phyloP scores from a whole-genome alignment of 2,113 vertebrate genomes.

The Dicaeum eximium region DNA sequence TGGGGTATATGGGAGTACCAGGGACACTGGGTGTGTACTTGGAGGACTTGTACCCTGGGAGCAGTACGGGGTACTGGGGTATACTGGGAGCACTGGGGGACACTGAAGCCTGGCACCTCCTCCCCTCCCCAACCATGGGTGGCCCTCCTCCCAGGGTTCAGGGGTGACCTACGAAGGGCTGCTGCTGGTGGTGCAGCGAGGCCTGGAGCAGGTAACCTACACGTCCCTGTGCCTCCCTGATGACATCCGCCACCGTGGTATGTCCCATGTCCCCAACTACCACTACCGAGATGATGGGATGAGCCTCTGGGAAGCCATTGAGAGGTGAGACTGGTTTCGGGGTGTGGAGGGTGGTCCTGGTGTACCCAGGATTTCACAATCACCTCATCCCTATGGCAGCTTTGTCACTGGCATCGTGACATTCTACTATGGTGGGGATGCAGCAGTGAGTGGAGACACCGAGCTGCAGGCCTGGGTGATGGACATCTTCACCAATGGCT shows the following conservation, averaged over 20 bases:
- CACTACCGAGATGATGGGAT: background rate
- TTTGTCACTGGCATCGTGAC: background rate
- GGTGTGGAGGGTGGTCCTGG: background rate
- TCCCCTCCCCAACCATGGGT: background rate
- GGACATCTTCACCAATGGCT: slow-evolving; percentile 1
- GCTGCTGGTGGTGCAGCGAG: background rate
- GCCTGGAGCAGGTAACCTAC: background rate
- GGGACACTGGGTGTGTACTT: background rate
- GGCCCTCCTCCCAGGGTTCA: background rate
- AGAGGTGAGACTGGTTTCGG: background rate
- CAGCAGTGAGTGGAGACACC: background rate
- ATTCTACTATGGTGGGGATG: background rate
- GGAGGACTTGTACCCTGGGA: background rate
- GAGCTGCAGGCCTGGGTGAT: slow-evolving; percentile 3
- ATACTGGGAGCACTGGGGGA: background rate
- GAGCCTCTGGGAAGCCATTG: background rate
- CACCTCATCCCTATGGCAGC: background rate
- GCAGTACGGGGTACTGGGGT: background rate
- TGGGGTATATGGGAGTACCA: background rate
- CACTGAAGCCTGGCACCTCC: background rate
- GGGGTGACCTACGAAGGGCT: background rate
- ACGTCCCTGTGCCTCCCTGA: background rate
- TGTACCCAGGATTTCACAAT: background rate
- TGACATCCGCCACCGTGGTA: background rate
- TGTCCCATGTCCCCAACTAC: background rate